Base-by-base conservation (phyloP, 2,888 invertebrate species). In the Amblyjoppa fuscipennis region DNA sequence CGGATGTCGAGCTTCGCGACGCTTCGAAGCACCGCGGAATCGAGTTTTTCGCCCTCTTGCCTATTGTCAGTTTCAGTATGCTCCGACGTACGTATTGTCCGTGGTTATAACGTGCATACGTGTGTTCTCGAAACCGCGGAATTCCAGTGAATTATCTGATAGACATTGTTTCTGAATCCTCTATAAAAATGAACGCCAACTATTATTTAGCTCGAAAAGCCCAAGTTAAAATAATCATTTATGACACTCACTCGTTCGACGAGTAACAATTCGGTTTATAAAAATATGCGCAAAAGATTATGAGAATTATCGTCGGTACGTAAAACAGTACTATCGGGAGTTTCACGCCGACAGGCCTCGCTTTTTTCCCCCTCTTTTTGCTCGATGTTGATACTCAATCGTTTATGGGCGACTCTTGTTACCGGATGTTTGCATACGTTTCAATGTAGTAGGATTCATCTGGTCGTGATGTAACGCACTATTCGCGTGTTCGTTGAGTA, bases 1-100 rank as follows among this genome's bases (percentile, higher is more conserved):
- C 68, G 68, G 68, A 41, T 68, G 68, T 68, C 68, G 68, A 41
- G 68, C 68, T 71, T 53, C 51, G 51, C 53, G 53, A 71, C 53
- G 71, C 71, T 53, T 34, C 71, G 71, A 71, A 71, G 71, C 71
- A 53, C 9, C 71, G 34, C 71, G 71, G 71, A 68, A 68, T 68
- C 68, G 41, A 41, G 16, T 41, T 68, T 68, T 68, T 38, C 68
- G 68, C 41, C 25, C 68, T 68, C 38, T 20, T 68, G 68, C 68
- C 41, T 68, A 31, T 68, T 68, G 68, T 41, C 41, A 68, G 68
- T 41, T 68, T 41, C 41, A 9, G 68, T 68, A 68, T 64, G 31
- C 16, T 34, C 61, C 31, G 6, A 3, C 61, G 61, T 64, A 34
- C 34, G 31, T 31, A 64, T 45, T 45, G 45, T 45, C 16, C 16